phyloP scores from a whole-genome alignment of 2,888 invertebrate genomes.

The Troilus luridus region DNA sequence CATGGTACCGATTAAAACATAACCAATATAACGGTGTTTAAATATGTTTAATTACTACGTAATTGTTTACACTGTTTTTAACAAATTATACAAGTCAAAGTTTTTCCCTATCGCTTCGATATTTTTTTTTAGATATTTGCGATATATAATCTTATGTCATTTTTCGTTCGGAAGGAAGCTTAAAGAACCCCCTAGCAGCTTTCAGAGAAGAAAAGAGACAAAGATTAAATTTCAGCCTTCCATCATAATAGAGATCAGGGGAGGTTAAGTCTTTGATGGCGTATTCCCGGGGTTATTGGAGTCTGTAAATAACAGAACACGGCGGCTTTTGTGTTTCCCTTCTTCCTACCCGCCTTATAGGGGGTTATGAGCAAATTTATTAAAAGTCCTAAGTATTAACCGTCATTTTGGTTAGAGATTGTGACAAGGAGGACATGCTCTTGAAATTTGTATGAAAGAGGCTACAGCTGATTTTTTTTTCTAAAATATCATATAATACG shows the following conservation, averaged over 20 bases:
- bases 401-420: background rate
- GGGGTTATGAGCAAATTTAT: background rate
- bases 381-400: background rate
- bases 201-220: background rate
- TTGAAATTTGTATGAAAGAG: background rate
- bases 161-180: background rate
- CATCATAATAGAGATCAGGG: background rate
- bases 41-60: too few relatives aligned
- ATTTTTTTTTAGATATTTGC: too few relatives aligned
- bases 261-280: slow-evolving; percentile 12
- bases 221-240: background rate
- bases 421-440: background rate
- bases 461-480: too few relatives aligned
- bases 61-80: too few relatives aligned
- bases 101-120: background rate
- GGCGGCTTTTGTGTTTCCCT: background rate
- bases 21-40: too few relatives aligned
- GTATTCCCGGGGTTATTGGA: background rate
- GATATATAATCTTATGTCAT: background rate
- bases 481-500: too few relatives aligned
- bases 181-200: background rate
- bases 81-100: too few relatives aligned
- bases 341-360: background rate
- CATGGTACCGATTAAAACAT: too few relatives aligned
- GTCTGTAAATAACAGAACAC: slow-evolving; percentile 5